Evolutionary conservation across 2,113 vertebrate species (phyloP).

Genomic region (Etheostoma spectabile): DNA sequence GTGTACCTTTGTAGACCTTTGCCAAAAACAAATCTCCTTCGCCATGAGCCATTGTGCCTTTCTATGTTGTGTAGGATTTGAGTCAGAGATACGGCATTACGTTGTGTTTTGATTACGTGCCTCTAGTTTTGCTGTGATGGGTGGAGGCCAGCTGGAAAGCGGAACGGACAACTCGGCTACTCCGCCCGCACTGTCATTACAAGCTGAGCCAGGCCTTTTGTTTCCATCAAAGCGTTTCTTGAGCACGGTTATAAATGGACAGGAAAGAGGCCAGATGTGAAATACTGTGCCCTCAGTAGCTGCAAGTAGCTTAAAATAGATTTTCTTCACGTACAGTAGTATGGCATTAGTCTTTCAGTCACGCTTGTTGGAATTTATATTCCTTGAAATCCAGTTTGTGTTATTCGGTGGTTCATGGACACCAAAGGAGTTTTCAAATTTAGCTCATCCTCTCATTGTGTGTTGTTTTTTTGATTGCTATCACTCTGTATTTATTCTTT

Average conservation of each 20-base stretch:
- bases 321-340: constrained; percentile 13
- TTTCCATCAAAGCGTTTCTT: constrained; percentile 42
- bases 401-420: neutral
- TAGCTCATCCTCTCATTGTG: neutral
- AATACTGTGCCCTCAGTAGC: constrained; percentile 21
- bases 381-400: constrained; percentile 27
- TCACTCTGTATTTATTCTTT: constrained; percentile 11
- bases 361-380: constrained; percentile 20
- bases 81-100: constrained; percentile 25
- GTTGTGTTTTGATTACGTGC: constrained; percentile 35
- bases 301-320: constrained; percentile 34
- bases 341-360: constrained; percentile 40
- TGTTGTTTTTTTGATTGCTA: constrained; percentile 2
- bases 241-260: constrained; percentile 41
- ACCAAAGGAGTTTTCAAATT: neutral
- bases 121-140: constrained; percentile 35
- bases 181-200: constrained; percentile 32
- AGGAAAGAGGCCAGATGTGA: constrained; percentile 52
- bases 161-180: constrained; percentile 24
- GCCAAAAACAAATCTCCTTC: constrained; percentile 16
- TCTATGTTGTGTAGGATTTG: neutral
- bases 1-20: constrained; percentile 27
- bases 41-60: constrained; percentile 6
- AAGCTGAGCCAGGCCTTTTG: constrained; percentile 42
- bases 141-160: constrained; percentile 54